phyloP scores from a whole-genome alignment of 2,888 invertebrate genomes.

The Pinctada fucata region DNA sequence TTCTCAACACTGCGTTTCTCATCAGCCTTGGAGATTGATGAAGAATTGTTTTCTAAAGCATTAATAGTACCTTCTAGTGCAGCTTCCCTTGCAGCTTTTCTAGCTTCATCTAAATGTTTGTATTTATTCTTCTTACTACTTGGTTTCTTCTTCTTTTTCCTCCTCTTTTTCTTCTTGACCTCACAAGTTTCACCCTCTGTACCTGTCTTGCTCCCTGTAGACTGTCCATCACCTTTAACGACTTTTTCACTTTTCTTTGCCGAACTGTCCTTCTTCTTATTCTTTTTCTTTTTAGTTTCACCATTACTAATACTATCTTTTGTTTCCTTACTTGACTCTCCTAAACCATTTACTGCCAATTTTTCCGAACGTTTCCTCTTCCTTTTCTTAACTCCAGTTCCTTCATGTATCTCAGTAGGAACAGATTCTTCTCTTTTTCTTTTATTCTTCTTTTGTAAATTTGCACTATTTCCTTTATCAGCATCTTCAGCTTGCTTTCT shows the following conservation, averaged over 20 bases:
- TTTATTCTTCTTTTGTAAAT: no score
- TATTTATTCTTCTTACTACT: constrained; percentile 58
- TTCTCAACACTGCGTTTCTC: background rate
- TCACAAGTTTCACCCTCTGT: background rate
- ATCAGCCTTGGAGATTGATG: background rate
- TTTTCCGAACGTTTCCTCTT: no score
- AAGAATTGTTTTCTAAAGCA: no score
- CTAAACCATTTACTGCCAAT: no score
- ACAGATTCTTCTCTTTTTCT: no score
- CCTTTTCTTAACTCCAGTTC: no score
- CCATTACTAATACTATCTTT: background rate
- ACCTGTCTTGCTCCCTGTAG: background rate
- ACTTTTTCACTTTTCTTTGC: background rate
- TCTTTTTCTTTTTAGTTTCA: background rate
- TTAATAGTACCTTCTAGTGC: no score
- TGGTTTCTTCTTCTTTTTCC: constrained; percentile 52
- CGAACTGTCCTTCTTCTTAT: background rate
- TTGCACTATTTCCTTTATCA: no score
- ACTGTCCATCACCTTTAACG: background rate
- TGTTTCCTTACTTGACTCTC: no score
- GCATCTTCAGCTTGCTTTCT: no score
- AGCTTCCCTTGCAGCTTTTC: background rate
- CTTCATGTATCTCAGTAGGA: no score
- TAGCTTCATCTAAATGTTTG: constrained; percentile 47
- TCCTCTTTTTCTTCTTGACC: constrained; percentile 33